Conservation (phyloP, 2,113 vertebrate species). For the Pleuronectes platessa region DNA sequence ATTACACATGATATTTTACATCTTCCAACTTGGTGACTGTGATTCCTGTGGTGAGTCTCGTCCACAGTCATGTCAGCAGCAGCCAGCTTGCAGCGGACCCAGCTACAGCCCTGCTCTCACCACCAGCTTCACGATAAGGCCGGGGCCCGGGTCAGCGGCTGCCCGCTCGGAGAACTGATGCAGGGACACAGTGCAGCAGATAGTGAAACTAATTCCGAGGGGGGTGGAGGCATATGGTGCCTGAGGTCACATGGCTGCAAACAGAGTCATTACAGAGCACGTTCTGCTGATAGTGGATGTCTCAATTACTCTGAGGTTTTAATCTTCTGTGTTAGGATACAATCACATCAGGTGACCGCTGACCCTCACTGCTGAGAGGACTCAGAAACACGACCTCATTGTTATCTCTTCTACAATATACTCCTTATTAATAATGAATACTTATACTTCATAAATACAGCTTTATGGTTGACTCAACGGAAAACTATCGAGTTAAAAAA, state of each 20-base stretch:
- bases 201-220: not conserved
- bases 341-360: not conserved
- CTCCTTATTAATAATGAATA: not conserved
- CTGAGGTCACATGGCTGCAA: slow-evolving; percentile 37
- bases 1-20: not conserved
- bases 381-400: not conserved
- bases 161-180: not conserved
- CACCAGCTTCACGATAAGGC: slow-evolving; percentile 44
- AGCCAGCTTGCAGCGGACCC: slow-evolving; percentile 27
- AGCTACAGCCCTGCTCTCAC: slow-evolving; percentile 10
- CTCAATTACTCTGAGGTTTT: slow-evolving; percentile 24
- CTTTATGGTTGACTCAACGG: not conserved
- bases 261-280: slow-evolving; percentile 14
- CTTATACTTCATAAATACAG: not conserved
- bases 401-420: not conserved
- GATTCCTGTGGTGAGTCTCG: slow-evolving; percentile 1
- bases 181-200: not conserved
- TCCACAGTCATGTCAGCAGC: slow-evolving; percentile 15
- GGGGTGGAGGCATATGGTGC: slow-evolving; percentile 23
- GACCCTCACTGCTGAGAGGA: not conserved
- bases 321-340: not conserved
- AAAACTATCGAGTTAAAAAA: not conserved
- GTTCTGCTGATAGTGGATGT: slow-evolving; percentile 11
- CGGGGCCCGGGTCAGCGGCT: slow-evolving; percentile 19
- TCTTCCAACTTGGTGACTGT: not conserved